phyloP scores from a whole-genome alignment of 2,113 vertebrate genomes.

The Danionella cerebrum region DNA sequence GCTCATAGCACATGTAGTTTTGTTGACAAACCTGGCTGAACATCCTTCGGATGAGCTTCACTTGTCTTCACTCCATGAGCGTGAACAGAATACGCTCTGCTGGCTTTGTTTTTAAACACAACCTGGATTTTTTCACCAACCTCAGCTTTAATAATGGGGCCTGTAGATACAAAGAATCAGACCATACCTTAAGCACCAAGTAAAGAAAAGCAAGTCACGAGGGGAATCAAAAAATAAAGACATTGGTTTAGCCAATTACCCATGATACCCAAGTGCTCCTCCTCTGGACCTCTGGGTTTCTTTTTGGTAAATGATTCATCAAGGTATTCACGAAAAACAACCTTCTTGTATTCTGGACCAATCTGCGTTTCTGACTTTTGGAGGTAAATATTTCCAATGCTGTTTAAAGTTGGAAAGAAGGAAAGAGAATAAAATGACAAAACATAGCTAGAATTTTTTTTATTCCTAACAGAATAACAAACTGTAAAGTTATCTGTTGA shows the following conservation, averaged over 20 bases:
- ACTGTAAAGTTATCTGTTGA: no score
- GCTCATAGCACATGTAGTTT: neutral
- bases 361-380: constrained; percentile 63
- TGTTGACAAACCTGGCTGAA: constrained; percentile 67
- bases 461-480: no score
- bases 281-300: constrained; percentile 58
- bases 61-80: constrained; percentile 75
- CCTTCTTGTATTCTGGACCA: constrained; percentile 86
- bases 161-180: constrained; percentile 51
- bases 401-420: constrained; percentile 45
- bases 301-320: constrained; percentile 67
- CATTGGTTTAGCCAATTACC: constrained; percentile 65
- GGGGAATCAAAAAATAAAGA: neutral
- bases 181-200: neutral
- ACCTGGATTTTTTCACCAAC: constrained; percentile 79
- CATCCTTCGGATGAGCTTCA: constrained; percentile 44
- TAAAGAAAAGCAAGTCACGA: neutral
- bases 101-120: constrained; percentile 87
- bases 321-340: constrained; percentile 79
- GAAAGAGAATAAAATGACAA: neutral
- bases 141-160: constrained; percentile 81
- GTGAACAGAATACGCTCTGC: constrained; percentile 67
- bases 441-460: no score
- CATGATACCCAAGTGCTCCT: constrained; percentile 79
- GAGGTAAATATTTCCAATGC: constrained; percentile 74